Evolutionary conservation across 1,140 invertebrate species (phyloP).

Genomic region (Papilio glaucus): DNA sequence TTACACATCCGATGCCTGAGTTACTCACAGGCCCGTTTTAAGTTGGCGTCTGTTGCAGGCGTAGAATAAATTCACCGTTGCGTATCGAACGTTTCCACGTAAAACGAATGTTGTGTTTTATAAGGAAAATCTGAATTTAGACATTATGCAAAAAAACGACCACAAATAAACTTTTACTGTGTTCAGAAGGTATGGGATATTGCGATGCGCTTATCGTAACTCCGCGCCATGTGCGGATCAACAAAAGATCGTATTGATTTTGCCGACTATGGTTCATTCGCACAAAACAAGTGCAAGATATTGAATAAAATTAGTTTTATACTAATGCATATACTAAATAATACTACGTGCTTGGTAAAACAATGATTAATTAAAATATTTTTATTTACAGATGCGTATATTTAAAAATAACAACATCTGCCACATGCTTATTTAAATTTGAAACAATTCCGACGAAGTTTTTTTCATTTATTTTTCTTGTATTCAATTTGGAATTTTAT

Average conservation of each 20-base stretch:
- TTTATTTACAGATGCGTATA: too few species aligned
- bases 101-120: constrained; percentile 40
- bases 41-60: neutral
- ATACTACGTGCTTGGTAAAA: too few species aligned
- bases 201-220: constrained; percentile 65
- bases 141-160: constrained; percentile 64
- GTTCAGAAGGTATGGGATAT: constrained; percentile 64
- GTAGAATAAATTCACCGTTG: constrained; percentile 28
- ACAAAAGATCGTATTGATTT: constrained; percentile 78
- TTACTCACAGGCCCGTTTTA: constrained; percentile 14
- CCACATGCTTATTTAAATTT: too few species aligned
- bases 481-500: too few species aligned
- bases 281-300: constrained; percentile 45
- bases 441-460: too few species aligned
- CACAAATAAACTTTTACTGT: constrained; percentile 66
- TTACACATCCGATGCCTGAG: neutral
- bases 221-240: constrained; percentile 67
- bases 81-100: constrained; percentile 39
- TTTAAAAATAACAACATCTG: too few species aligned
- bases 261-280: constrained; percentile 61
- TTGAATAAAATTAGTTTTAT: constrained; percentile 1
- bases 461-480: too few species aligned
- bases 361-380: too few species aligned
- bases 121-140: constrained; percentile 65
- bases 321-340: too few species aligned